phyloP scores from a whole-genome alignment of 2,113 vertebrate genomes.

The Carettochelys insculpta region DNA sequence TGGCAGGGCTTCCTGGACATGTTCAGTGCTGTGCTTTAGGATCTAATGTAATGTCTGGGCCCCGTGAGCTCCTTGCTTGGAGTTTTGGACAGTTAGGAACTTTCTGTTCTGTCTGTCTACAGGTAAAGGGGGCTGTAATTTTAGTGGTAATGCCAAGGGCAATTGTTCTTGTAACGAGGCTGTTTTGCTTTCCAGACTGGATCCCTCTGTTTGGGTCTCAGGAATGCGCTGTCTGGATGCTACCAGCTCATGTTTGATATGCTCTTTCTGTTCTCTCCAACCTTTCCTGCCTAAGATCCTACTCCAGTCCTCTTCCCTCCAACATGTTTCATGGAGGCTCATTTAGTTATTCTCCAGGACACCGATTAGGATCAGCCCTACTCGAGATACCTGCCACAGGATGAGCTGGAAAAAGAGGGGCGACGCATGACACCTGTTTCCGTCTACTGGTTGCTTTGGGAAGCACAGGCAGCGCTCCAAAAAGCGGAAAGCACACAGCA shows the following conservation, averaged over 20 bases:
- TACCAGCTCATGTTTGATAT: background rate
- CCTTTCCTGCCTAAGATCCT: background rate
- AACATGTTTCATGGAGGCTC: background rate
- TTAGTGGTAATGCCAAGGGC: background rate
- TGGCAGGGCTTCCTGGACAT: background rate
- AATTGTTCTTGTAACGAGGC: accelerated
- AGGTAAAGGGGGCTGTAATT: background rate
- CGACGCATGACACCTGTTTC: background rate
- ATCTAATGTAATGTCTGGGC: background rate
- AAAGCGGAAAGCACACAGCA: background rate
- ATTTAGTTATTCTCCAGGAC: background rate
- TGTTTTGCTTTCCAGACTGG: background rate
- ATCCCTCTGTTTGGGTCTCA: background rate
- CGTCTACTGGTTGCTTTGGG: background rate
- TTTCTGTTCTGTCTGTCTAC: background rate
- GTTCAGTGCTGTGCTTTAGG: background rate
- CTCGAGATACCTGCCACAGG: background rate
- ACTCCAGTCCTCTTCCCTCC: background rate
- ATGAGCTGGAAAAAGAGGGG: background rate
- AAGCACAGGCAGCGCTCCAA: background rate
- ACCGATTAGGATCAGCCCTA: background rate
- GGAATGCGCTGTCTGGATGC: background rate
- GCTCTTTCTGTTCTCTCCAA: background rate
- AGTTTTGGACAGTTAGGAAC: background rate
- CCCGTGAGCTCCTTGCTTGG: background rate